These are phyloP conservation scores for Xyrichtys novacula DNA, from an alignment of 2,797 vertebrate species.

Conservation along the genomic window DNA sequence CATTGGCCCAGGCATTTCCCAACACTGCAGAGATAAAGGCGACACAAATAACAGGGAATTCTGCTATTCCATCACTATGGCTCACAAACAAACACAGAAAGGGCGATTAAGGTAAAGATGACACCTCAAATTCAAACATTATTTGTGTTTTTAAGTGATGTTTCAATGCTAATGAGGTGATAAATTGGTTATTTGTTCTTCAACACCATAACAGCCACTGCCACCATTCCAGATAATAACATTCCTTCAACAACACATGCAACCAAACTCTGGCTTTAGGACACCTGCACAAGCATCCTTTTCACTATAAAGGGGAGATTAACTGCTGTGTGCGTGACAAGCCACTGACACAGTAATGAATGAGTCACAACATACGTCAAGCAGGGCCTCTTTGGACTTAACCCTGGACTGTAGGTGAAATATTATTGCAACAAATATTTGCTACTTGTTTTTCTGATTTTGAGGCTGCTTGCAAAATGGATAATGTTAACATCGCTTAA, in stretches of 20 bases:
- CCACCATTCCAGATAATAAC: slow-evolving; percentile 51
- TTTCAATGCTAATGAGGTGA: neutral
- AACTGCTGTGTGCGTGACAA: slow-evolving; percentile 69
- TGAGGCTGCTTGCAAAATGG: neutral
- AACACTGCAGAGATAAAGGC: slow-evolving; percentile 85
- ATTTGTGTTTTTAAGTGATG: slow-evolving; percentile 26
- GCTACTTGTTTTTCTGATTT: slow-evolving; percentile 29
- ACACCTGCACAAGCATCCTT: slow-evolving; percentile 35
- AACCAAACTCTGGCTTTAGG: slow-evolving; percentile 71
- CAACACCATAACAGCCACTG: slow-evolving; percentile 52
- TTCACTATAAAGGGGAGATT: slow-evolving; percentile 62
- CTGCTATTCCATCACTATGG: slow-evolving; percentile 1
- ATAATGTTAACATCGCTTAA: slow-evolving; percentile 2
- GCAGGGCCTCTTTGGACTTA: slow-evolving; percentile 58
- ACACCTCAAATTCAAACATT: neutral
- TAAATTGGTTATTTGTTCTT: no score
- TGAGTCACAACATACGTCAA: slow-evolving; percentile 63
- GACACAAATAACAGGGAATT: slow-evolving; percentile 49
- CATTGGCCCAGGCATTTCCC: slow-evolving; percentile 93
- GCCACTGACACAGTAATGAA: slow-evolving; percentile 72
- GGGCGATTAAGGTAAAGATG: neutral
- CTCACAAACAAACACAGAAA: slow-evolving; percentile 8
- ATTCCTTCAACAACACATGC: slow-evolving; percentile 51
- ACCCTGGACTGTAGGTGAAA: slow-evolving; percentile 11
- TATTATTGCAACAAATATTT: slow-evolving; percentile 29